phyloP scores from a whole-genome alignment of 2,797 vertebrate genomes.

The Sciurus vulgaris region DNA sequence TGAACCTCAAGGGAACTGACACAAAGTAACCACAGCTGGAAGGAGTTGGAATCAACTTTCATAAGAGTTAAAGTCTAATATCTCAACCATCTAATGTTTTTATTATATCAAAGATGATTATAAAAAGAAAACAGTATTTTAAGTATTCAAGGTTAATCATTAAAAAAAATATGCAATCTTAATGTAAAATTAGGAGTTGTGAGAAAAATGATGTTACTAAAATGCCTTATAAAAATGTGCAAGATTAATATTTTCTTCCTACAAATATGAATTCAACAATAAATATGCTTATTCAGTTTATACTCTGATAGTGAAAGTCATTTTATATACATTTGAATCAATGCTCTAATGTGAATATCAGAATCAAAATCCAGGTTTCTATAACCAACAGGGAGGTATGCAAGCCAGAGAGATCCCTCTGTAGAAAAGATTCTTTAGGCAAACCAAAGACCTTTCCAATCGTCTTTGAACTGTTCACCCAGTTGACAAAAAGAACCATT shows the following conservation, averaged over 20 bases:
- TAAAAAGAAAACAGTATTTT: conserved; percentile 23
- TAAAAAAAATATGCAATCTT: conserved; percentile 25
- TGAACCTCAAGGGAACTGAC: not conserved
- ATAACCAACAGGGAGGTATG: not conserved
- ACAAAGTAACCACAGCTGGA: not conserved
- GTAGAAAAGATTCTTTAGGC: not conserved
- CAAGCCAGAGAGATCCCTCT: not conserved
- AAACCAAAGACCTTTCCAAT: conserved; percentile 33
- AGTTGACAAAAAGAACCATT: conserved; percentile 47
- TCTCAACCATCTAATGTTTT: not conserved
- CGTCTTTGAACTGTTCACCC: conserved; percentile 33
- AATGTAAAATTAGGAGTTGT: conserved; percentile 29
- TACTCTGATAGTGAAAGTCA: not conserved
- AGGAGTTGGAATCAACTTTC: not conserved
- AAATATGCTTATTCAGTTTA: conserved; percentile 37
- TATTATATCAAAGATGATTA: not conserved
- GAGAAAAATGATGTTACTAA: conserved; percentile 39
- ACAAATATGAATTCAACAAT: not conserved
- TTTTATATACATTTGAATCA: conserved; percentile 46
- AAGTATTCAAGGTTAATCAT: conserved; percentile 29
- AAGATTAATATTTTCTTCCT: conserved; percentile 30
- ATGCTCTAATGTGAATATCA: conserved; percentile 6
- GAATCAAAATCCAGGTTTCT: conserved; percentile 53
- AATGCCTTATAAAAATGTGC: conserved; percentile 62
- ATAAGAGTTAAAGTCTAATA: not conserved